Percentiles rank a stretch among this genome's conserved stretches.
Evolutionary conservation across 2,113 vertebrate genomes (phyloP).

Genomic region (Centrocercus urophasianus): DNA sequence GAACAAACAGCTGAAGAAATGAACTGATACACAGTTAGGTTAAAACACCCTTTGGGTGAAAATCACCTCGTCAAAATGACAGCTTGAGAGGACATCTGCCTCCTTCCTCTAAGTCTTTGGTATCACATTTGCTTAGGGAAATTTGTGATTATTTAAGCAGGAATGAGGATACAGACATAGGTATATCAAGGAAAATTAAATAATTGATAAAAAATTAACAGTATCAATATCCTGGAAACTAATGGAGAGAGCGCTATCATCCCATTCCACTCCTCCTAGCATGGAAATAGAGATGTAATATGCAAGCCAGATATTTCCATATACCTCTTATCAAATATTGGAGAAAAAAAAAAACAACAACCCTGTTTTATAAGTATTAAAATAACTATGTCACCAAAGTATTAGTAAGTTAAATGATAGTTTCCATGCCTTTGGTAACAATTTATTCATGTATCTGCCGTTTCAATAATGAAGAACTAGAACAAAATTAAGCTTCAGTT

Average conservation of each 20-base stretch:
- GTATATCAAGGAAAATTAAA: neutral
- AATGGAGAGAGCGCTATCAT: neutral
- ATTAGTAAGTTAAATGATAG: neutral
- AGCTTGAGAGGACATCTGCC: constrained; percentile 69
- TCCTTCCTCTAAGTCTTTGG: constrained; percentile 49
- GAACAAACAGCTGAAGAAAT: neutral
- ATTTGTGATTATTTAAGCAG: constrained; percentile 18
- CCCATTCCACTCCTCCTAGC: neutral
- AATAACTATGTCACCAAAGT: neutral
- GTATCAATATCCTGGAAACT: neutral
- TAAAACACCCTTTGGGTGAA: constrained; percentile 59
- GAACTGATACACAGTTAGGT: constrained; percentile 1
- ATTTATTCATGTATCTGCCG: neutral
- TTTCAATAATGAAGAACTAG: neutral
- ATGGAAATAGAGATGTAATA: neutral
- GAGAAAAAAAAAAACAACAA: neutral
- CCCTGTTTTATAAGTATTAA: neutral
- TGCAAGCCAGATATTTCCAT: neutral
- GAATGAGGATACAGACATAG: neutral
- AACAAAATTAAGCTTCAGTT: neutral
- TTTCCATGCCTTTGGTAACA: neutral
- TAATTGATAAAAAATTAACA: neutral
- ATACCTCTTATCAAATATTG: neutral
- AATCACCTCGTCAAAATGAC: constrained; percentile 73
- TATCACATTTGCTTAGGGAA: constrained; percentile 64